Percentiles rank a stretch among this genome's conserved stretches.
Conservation (phyloP, 2,113 vertebrate genomes). For the Hemiprocne comata region DNA sequence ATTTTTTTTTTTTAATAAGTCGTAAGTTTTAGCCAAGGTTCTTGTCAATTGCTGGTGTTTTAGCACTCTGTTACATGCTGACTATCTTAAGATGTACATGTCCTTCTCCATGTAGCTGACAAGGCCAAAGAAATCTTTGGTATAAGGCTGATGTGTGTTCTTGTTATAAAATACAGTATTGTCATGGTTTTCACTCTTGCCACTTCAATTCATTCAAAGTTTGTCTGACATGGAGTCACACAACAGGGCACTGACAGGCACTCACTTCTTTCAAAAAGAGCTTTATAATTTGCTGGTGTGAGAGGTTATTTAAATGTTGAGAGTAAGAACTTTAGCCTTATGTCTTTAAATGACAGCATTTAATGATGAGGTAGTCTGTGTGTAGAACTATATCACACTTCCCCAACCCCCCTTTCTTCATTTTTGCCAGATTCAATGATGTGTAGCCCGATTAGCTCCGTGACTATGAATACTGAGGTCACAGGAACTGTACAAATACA, state of each 20-base stretch:
- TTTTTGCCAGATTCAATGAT: background rate
- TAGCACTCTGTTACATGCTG: background rate
- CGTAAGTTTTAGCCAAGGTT: background rate
- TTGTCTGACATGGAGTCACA: background rate
- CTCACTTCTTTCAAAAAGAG: background rate
- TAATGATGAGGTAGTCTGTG: background rate
- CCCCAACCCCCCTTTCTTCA: background rate
- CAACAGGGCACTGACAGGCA: background rate
- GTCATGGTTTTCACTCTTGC: background rate
- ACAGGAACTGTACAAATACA: background rate
- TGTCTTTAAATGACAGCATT: slow-evolving; percentile 3
- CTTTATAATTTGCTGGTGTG: slow-evolving; percentile 16
- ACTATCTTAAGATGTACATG: background rate
- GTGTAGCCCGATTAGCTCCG: background rate
- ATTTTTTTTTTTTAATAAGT: background rate
- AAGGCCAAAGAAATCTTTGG: background rate
- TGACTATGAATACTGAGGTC: background rate
- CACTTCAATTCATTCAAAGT: background rate
- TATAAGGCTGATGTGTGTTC: background rate
- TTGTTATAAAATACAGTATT: background rate
- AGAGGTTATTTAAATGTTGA: slow-evolving; percentile 37
- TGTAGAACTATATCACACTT: background rate
- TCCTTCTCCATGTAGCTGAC: background rate
- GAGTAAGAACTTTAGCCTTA: background rate
- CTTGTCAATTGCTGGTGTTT: background rate